These are phyloP conservation scores for Colaptes auratus DNA, from an alignment of 2,113 vertebrate genomes.

Conservation along the genomic window DNA sequence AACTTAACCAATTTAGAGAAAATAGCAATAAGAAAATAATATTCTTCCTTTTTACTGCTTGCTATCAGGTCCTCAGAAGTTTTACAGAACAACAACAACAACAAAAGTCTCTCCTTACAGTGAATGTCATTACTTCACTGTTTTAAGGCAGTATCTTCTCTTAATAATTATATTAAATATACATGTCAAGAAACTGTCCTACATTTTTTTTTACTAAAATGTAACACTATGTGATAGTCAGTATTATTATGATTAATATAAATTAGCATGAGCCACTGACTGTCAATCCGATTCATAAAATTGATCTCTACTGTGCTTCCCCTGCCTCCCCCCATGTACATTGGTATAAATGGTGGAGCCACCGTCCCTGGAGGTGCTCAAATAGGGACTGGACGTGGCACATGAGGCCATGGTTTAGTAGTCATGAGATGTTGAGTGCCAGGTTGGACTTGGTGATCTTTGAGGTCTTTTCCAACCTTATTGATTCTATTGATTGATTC, in stretches of 20 bases:
- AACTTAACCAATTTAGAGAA: slow-evolving; percentile 15
- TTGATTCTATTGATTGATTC: too few relatives aligned
- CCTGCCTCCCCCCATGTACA: not conserved
- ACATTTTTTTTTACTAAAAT: not conserved
- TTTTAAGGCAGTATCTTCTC: not conserved
- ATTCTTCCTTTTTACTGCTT: not conserved
- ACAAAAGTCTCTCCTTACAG: not conserved
- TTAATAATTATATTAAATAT: not conserved
- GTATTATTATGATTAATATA: not conserved
- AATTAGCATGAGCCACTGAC: not conserved
- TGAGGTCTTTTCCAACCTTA: too few relatives aligned
- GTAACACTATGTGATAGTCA: not conserved
- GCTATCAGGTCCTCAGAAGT: not conserved
- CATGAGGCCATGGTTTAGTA: too few relatives aligned
- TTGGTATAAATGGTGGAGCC: too few relatives aligned
- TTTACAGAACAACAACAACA: not conserved
- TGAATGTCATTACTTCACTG: not conserved
- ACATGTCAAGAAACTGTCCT: not conserved
- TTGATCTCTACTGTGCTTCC: not conserved
- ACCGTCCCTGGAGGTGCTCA: too few relatives aligned
- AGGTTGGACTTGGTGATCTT: too few relatives aligned
- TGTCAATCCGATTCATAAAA: not conserved
- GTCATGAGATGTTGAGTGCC: too few relatives aligned
- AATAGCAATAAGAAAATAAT: not conserved
- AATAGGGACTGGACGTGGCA: too few relatives aligned